phyloP scores from a whole-genome alignment of 2,797 vertebrate species.

The Anableps anableps region DNA sequence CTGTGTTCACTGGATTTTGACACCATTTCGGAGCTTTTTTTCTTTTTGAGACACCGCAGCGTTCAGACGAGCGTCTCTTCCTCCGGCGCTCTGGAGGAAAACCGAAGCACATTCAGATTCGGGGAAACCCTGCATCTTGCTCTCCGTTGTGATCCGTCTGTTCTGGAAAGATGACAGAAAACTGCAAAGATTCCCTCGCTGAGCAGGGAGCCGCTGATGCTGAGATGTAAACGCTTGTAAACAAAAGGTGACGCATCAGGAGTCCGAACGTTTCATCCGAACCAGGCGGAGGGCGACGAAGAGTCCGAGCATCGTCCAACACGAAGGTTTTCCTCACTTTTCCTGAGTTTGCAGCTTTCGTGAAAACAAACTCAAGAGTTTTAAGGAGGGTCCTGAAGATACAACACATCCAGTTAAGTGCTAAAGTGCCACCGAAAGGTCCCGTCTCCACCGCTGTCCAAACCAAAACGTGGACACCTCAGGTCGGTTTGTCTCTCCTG shows the following conservation, averaged over 20 bases:
- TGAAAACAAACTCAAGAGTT: neutral
- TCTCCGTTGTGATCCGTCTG: neutral
- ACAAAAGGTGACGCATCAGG: constrained; percentile 34
- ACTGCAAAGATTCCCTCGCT: constrained; percentile 18
- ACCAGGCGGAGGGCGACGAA: neutral
- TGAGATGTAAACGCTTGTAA: constrained; percentile 58
- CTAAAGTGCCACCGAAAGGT: constrained; percentile 49
- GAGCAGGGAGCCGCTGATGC: neutral
- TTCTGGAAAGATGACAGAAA: neutral
- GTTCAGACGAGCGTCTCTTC: constrained; percentile 26
- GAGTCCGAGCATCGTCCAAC: neutral
- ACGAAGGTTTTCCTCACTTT: neutral
- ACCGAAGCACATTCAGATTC: constrained; percentile 50
- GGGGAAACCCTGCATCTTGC: constrained; percentile 1
- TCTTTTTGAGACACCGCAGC: constrained; percentile 42
- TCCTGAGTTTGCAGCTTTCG: constrained; percentile 4
- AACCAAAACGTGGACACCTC: constrained; percentile 33
- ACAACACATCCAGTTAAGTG: constrained; percentile 38
- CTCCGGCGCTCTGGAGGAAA: neutral
- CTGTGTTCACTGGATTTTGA: constrained; percentile 31
- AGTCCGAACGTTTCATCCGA: constrained; percentile 5
- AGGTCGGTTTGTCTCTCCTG: constrained; percentile 14
- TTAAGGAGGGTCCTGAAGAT: constrained; percentile 27
- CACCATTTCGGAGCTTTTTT: neutral
- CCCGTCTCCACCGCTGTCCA: constrained; percentile 8